Conservation (phyloP, 2,888 invertebrate species). For the Sylvicola cinctus region DNA sequence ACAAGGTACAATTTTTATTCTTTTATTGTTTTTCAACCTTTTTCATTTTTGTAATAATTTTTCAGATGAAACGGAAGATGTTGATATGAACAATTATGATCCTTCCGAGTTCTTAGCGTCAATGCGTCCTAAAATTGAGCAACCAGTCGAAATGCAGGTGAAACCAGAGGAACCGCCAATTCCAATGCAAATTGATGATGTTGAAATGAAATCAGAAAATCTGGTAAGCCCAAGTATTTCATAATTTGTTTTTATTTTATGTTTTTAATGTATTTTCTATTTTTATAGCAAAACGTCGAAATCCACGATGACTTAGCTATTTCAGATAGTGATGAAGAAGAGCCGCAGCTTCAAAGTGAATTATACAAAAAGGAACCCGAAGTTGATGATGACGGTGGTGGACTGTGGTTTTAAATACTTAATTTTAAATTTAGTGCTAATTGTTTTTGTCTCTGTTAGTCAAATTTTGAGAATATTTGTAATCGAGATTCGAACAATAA, state of each 20-base stretch:
- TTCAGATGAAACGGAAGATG: slow-evolving; percentile 48
- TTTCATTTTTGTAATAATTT: not conserved
- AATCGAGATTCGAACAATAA: no score
- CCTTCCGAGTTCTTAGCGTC: slow-evolving; percentile 59
- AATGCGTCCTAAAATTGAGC: slow-evolving; percentile 25
- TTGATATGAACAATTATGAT: slow-evolving; percentile 59
- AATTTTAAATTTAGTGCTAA: no score
- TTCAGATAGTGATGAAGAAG: slow-evolving; percentile 55
- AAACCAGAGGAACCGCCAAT: slow-evolving; percentile 10
- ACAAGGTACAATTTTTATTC: slow-evolving; percentile 13
- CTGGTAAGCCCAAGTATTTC: slow-evolving; percentile 1
- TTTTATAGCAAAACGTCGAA: slow-evolving; percentile 16
- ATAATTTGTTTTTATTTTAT: not conserved
- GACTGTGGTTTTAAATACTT: slow-evolving; percentile 10
- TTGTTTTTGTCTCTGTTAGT: no score
- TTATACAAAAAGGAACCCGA: slow-evolving; percentile 7
- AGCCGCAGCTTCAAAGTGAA: slow-evolving; percentile 12
- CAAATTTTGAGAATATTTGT: no score
- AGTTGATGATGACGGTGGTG: slow-evolving; percentile 9
- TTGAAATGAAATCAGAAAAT: slow-evolving; percentile 1
- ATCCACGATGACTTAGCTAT: slow-evolving; percentile 56
- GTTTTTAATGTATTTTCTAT: not conserved
- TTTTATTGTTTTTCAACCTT: slow-evolving; percentile 8
- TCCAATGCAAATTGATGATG: slow-evolving; percentile 3
- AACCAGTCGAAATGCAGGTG: not conserved